A percentile compares a stretch with the other conserved stretches of the same genome.
Evolutionary conservation across 1,140 invertebrate genomes (phyloP).

Genomic region (Caerostris darwini): DNA sequence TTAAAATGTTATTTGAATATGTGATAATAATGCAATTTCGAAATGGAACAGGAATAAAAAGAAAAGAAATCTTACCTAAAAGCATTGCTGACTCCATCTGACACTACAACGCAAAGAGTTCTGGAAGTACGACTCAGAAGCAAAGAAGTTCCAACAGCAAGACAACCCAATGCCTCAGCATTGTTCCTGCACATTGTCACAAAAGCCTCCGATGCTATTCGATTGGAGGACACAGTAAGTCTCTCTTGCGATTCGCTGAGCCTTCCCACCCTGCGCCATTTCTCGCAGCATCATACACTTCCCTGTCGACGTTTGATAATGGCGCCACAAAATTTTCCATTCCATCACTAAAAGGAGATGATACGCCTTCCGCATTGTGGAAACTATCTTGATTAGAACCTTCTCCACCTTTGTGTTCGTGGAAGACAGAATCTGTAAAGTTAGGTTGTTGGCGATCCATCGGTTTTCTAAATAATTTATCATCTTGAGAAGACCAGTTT

Average conservation of each 20-base stretch:
- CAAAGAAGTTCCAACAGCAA: slow-evolving; percentile 94
- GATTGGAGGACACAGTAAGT: background rate
- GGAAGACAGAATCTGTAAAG: background rate
- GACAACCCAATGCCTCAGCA: slow-evolving; percentile 93
- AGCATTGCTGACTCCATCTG: slow-evolving; percentile 90
- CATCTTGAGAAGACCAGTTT: background rate
- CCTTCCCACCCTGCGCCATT: slow-evolving; percentile 53
- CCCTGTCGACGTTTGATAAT: slow-evolving; percentile 47
- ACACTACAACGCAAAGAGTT: slow-evolving; percentile 91
- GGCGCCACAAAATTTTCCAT: slow-evolving; percentile 24
- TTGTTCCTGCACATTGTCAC: slow-evolving; percentile 98
- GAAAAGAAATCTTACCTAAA: slow-evolving; percentile 88
- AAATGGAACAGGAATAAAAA: background rate
- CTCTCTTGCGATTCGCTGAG: slow-evolving; percentile 21
- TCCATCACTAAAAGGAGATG: background rate
- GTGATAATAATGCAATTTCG: too few species aligned
- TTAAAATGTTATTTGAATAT: too few species aligned
- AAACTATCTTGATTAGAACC: background rate
- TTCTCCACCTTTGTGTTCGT: background rate
- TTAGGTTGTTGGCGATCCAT: slow-evolving; percentile 56
- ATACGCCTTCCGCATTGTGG: background rate
- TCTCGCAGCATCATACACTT: slow-evolving; percentile 54
- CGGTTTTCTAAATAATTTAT: background rate
- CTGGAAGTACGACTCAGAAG: slow-evolving; percentile 88
- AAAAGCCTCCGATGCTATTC: slow-evolving; percentile 86